phyloP scores from a whole-genome alignment of 2,797 vertebrate species.

The Rhadinocentrus ornatus region DNA sequence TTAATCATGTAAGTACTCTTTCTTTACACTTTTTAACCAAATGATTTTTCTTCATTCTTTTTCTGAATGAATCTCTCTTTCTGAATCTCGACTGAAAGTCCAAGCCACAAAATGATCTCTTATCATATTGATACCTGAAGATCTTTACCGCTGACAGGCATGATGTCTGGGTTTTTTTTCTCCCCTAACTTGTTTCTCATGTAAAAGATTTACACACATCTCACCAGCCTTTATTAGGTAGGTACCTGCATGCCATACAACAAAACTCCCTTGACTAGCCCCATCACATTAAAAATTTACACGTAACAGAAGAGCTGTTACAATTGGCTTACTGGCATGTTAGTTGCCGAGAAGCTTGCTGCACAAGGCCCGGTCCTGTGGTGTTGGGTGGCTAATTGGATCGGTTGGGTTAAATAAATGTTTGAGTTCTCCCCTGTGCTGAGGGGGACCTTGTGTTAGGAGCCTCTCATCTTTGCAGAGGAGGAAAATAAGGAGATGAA shows the following conservation, averaged over 20 bases:
- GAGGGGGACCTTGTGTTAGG: conserved; percentile 53
- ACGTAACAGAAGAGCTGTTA: conserved; percentile 75
- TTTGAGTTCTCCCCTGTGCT: conserved; percentile 77
- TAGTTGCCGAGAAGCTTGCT: conserved; percentile 57
- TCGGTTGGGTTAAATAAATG: conserved; percentile 84
- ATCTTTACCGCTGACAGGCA: conserved; percentile 36
- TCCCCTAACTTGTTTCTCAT: conserved; percentile 48
- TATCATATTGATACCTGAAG: conserved; percentile 36
- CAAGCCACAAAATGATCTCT: conserved; percentile 19
- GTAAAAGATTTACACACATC: conserved; percentile 76
- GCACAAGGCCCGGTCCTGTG: conserved; percentile 62
- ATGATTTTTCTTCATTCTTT: neutral
- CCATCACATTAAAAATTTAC: conserved; percentile 79
- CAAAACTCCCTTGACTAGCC: conserved; percentile 65
- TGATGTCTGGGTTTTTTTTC: conserved; percentile 45
- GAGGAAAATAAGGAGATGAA: conserved; percentile 42
- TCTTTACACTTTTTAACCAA: neutral
- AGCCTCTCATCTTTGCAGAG: conserved; percentile 57
- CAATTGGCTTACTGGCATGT: conserved; percentile 74
- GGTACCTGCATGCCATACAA: conserved; percentile 69
- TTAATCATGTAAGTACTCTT: neutral
- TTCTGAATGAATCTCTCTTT: too few relatives aligned
- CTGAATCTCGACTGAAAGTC: neutral
- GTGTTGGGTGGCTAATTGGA: conserved; percentile 79
- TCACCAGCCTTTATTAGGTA: conserved; percentile 68